Conservation (phyloP, 1,140 invertebrate genomes). For the Neomicropteryx cornuta region DNA sequence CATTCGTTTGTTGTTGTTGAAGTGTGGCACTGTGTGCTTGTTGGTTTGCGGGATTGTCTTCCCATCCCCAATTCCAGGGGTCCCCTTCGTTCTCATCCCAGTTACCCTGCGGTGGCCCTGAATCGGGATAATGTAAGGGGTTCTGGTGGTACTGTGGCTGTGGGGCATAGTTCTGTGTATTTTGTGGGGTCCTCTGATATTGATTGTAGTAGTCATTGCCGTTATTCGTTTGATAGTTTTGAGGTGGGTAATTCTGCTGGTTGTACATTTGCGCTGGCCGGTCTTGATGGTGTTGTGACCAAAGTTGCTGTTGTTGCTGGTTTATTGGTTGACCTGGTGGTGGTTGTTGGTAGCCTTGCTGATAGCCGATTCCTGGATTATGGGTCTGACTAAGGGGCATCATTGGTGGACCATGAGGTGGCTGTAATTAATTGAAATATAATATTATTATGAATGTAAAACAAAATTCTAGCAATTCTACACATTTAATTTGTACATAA, state of each 20-base stretch:
- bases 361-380: no score
- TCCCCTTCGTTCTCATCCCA: conserved; percentile 24
- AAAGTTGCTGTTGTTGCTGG: conserved; percentile 13
- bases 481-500: no score
- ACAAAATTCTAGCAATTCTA: no score
- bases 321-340: conserved; percentile 25
- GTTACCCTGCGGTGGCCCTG: conserved; percentile 20
- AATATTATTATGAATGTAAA: no score
- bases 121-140: conserved; percentile 11
- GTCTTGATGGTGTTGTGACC: conserved; percentile 14
- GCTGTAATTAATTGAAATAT: no score
- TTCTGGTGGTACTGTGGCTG: conserved; percentile 24
- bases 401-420: no score
- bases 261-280: conserved; percentile 3
- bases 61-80: conserved; percentile 39
- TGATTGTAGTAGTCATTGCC: background rate
- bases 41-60: conserved; percentile 30
- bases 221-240: background rate
- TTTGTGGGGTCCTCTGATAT: conserved; percentile 22
- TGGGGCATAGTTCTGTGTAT: conserved; percentile 14
- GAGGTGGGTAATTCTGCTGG: conserved; percentile 12
- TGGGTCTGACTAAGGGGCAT: no score
- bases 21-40: conserved; percentile 15
- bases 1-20: conserved; percentile 21
- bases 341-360: no score